Base-by-base conservation (phyloP, 2,113 vertebrate species). In the Agapornis roseicollis region DNA sequence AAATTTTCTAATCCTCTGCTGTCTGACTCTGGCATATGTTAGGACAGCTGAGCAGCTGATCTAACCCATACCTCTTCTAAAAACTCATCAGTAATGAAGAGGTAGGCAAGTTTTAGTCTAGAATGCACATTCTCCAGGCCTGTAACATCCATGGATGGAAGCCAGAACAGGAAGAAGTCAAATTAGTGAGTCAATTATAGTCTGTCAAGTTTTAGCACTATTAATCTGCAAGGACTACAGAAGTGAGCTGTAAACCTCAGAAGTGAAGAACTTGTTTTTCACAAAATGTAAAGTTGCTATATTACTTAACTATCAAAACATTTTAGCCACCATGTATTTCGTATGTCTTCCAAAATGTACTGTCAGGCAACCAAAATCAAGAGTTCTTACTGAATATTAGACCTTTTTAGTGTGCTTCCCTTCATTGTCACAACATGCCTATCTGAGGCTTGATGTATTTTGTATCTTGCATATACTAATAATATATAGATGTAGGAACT, bases 351-450 rank as follows among this genome's bases (percentile, higher is more conserved):
- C 55, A 93, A 94, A 93, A 84, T 28, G 42, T 84, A 63, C 76
- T 49, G 25, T 68, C 85, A 84, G 64, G 80, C 61, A 96, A 69
- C 28, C 58, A 94, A 85, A 94, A 80, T 90, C 33, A 41, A 60
- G 88, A 93, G 42, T 86, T 88, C 60, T 76, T 86, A 60, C 52
- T 77, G 85, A 93, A 91, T 64, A 80, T 68, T 60, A 90, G 87
- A 91, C 39, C 77, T 85, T 94, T 92, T 74, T 56, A 82, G 35
- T 61, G 53, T 81, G 52, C 61, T 87, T 93, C 80, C 72, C 42
- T 88, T 86, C 69, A 52, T 39, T 93, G 85, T 91, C 85, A 93
- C 80, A 93, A 94, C 65, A 78, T 71, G 72, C 69, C 92, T 69
- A 86, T 93, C 80, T 4, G 3, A 56, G 37, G 28, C 50, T 70